Evolutionary conservation across 1,140 invertebrate genomes (phyloP), one percentile per base, ranked within the genome.

Genomic region (Pteromalus puparum): DNA sequence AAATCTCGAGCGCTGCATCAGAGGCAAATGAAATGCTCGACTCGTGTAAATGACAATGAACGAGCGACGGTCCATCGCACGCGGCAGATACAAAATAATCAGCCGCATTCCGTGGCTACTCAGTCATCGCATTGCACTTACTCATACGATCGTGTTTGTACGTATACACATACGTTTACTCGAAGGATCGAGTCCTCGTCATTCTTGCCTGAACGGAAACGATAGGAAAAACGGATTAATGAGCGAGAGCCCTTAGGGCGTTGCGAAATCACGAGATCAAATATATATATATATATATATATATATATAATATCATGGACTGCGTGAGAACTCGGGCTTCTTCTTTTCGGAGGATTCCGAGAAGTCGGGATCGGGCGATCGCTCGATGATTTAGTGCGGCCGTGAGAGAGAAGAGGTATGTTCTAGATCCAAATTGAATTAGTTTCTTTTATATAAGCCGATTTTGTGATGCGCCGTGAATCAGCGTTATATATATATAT

Each of bases 81-180:
- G 30, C 30, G 28, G 15, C 46, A 83, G 74, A 83, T 83, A 83
- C 75, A 78, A 83, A 83, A 78, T 83, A 83, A 78, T 83, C 82
- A 83, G 75, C 28, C 68, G 68, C 83, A 80, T 80, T 73, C 68
- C 74, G 10, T 15, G 77, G n/a, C 26, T 28, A 30, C 46, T 84
- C 61, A 74, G 46, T 84, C 83, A 84, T 77, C n/a, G 61, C 48
- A 18, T 15, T 30, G 42, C 28, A 79, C 46, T 84, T 84, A 84
- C 82, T 84, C 82, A 84, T 21, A 46, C 48, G 48, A 9, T 13
- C 48, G 1, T 38, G 1, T 65, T n/a, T 28, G 10, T 79, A 38
- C 34, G 10, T 10, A n/a, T n/a, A 42, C 15, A 13, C 21, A 24
- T 26, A 24, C 26, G n/a, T 1, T 53, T 15, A 28, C 42, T 70